Base-by-base conservation (phyloP, 2,113 vertebrate species). In the Dicaeum eximium region DNA sequence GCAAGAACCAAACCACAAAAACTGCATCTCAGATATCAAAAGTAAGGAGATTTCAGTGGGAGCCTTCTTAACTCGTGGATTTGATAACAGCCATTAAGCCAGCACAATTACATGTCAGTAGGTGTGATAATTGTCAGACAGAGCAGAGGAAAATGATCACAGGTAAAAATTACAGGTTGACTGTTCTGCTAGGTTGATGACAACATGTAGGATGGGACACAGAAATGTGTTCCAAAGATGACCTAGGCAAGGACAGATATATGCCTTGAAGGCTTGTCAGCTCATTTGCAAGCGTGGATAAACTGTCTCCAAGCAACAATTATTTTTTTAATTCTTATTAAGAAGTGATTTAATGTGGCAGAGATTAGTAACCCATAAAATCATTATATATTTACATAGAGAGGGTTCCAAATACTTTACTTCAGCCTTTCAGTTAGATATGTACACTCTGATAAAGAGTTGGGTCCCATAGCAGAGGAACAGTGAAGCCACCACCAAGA, bases 71-170 rank as follows among this genome's bases (percentile, higher is more conserved):
- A 92, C 56, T 18, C 0, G 0, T 81, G 7, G 60, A 48, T 80
- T 88, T 89, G 80, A 78, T 84, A 69, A 88, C 23, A 86, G 31
- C 27, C 17, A 45, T 84, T 84, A 75, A 91, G 38, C 3, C 44
- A 89, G 65, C 42, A 69, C 65, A 87, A 84, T 80, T 81, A 56
- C 38, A 64, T 30, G 35, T 57, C 71, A 53, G 79, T 69, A 71
- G 78, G 62, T 87, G 75, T 87, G 78, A 70, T 77, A 90, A 92
- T 15, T 82, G 58, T 88, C 75, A 93, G 51, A 64, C 51, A 44
- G 35, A 53, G 28, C 3, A 2, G 7, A 24, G 10, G 7, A 15
- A 6, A 25, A 31, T 17, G 2, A 30, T 30, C 71, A 57, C 0
- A 86, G 80, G 74, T 44, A 67, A 94, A 94, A 93, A 57, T 45